These are phyloP conservation scores for Aelia acuminata DNA, from an alignment of 2,888 invertebrate genomes.

Conservation along the genomic window DNA sequence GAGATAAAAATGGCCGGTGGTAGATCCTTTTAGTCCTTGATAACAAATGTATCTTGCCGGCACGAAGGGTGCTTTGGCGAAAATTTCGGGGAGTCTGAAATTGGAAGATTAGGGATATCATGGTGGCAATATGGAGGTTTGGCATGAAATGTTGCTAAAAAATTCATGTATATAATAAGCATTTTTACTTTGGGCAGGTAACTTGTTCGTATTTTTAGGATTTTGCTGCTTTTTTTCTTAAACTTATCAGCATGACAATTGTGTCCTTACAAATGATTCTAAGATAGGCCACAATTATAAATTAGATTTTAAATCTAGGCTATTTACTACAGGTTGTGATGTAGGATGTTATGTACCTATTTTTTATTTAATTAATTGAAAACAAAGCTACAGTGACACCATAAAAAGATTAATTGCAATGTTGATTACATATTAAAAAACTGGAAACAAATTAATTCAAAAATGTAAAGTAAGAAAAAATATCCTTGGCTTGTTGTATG, in stretches of 20 bases:
- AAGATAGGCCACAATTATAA: background rate
- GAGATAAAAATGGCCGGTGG: constrained; percentile 8
- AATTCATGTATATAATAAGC: background rate
- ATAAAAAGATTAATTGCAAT: too few species aligned
- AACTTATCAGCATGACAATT: background rate
- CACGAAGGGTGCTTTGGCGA: background rate
- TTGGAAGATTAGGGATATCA: background rate
- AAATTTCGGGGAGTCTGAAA: background rate
- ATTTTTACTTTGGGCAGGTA: background rate
- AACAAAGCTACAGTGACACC: too few species aligned
- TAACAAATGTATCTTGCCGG: background rate
- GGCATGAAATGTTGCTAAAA: background rate
- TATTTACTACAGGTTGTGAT: too few species aligned
- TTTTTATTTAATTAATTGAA: too few species aligned
- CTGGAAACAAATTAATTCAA: too few species aligned
- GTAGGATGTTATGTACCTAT: too few species aligned
- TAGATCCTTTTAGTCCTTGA: background rate
- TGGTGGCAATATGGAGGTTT: background rate
- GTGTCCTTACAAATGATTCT: background rate
- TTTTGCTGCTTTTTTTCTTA: background rate
- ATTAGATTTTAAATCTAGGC: background rate
- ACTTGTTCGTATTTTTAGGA: background rate
- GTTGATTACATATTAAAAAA: too few species aligned
- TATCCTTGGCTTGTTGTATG: too few species aligned
- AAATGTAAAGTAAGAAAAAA: too few species aligned